phyloP scores from a whole-genome alignment of 2,797 vertebrate species.

The Muscicapa comitata region DNA sequence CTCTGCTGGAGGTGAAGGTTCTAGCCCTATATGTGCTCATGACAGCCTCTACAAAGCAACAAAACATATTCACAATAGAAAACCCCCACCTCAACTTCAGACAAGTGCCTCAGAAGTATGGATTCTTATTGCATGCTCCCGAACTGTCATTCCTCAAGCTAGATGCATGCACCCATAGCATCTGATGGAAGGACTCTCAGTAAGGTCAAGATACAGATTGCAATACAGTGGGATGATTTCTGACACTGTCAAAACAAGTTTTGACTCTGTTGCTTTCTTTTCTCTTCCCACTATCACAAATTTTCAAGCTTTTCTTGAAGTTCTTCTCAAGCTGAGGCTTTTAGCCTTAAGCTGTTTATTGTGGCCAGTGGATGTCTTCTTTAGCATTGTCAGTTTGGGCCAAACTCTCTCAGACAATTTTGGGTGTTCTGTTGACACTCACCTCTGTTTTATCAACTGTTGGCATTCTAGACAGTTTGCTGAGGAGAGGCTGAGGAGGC shows the following conservation, averaged over 20 bases:
- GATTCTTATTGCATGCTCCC: neutral
- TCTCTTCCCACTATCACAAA: neutral
- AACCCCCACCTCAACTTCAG: fast-evolving
- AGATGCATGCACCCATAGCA: neutral
- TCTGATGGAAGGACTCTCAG: neutral
- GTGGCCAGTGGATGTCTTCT: fast-evolving
- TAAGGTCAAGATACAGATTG: neutral
- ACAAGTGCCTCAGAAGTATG: fast-evolving
- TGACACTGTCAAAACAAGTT: neutral
- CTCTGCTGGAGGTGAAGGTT: neutral
- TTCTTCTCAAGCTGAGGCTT: neutral
- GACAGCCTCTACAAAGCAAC: neutral
- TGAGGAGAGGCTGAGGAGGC: fast-evolving
- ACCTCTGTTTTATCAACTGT: neutral
- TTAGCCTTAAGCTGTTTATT: neutral
- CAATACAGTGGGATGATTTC: fast-evolving
- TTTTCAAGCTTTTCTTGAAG: neutral
- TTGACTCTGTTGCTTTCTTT: neutral
- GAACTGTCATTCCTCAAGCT: fast-evolving
- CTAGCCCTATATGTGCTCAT: neutral
- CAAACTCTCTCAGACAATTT: neutral
- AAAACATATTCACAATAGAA: neutral
- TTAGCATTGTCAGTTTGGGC: fast-evolving
- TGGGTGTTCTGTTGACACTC: neutral
- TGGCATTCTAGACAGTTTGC: neutral